Conservation (phyloP, 1,140 invertebrate genomes). For the Leucophenga varia region DNA sequence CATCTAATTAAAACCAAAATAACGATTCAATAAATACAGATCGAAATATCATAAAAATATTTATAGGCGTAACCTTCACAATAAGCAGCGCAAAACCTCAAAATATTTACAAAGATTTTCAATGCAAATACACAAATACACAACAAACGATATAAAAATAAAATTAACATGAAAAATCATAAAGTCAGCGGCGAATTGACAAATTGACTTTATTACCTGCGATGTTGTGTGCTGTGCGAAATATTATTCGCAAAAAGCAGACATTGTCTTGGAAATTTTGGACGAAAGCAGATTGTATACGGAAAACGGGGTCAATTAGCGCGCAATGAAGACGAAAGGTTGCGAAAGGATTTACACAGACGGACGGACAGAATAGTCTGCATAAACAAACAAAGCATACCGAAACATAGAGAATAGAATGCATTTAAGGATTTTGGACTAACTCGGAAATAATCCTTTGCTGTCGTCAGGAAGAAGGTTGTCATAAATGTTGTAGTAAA, state of each 20-base stretch:
- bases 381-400: slow-evolving; percentile 17
- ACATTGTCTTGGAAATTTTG: too few relatives aligned
- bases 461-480: slow-evolving; percentile 49
- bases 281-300: neutral
- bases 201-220: too few relatives aligned
- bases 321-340: slow-evolving; percentile 11
- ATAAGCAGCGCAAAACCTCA: slow-evolving; percentile 53
- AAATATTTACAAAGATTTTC: slow-evolving; percentile 35
- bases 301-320: neutral
- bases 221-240: too few relatives aligned
- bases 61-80: slow-evolving; percentile 30
- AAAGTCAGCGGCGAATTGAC: too few relatives aligned
- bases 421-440: slow-evolving; percentile 32
- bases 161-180: too few relatives aligned
- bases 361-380: slow-evolving; percentile 2
- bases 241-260: too few relatives aligned
- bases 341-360: slow-evolving; percentile 34
- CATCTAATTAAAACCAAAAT: too few relatives aligned
- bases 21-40: slow-evolving; percentile 28
- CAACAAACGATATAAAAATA: too few relatives aligned
- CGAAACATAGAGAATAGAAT: too few relatives aligned
- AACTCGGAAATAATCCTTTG: slow-evolving; percentile 50
- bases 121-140: too few relatives aligned
- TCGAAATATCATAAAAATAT: too few relatives aligned
- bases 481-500: slow-evolving; percentile 32